Evolutionary conservation across 2,888 invertebrate genomes (phyloP).

Genomic region (Leucoptera coffeella): DNA sequence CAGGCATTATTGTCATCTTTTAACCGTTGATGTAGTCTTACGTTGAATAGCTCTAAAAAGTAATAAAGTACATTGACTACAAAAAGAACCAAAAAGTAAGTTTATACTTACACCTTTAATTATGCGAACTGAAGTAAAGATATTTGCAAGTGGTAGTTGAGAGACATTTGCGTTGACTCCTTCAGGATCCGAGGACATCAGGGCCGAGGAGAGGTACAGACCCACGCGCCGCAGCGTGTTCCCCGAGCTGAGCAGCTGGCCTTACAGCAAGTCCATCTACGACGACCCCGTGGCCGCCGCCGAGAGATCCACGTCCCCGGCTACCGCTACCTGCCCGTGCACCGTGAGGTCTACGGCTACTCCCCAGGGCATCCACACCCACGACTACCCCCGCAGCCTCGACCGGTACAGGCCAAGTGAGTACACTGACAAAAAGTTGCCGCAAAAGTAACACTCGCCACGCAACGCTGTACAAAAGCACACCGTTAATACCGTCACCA

Average conservation of each 20-base stretch:
- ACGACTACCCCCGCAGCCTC: slow-evolving; percentile 67
- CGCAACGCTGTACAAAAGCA: too few species aligned
- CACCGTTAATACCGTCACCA: too few species aligned
- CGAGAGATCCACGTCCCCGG: slow-evolving; percentile 80
- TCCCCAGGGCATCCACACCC: slow-evolving; percentile 84
- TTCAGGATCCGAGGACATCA: slow-evolving; percentile 84
- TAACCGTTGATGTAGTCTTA: too few species aligned
- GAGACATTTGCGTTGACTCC: slow-evolving; percentile 1
- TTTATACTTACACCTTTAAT: too few species aligned
- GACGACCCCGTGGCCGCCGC: slow-evolving; percentile 76
- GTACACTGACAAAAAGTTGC: too few species aligned
- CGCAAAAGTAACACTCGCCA: too few species aligned
- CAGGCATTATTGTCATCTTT: too few species aligned
- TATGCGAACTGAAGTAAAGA: background rate
- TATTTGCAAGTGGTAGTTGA: background rate
- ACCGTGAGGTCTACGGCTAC: slow-evolving; percentile 83
- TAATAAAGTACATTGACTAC: too few species aligned
- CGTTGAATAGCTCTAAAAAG: too few species aligned
- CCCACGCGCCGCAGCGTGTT: slow-evolving; percentile 66
- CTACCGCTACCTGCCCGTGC: slow-evolving; percentile 86
- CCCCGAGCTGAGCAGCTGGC: slow-evolving; percentile 70
- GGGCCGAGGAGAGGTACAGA: slow-evolving; percentile 78
- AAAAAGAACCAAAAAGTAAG: background rate
- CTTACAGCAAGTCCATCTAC: slow-evolving; percentile 79
- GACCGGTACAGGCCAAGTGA: slow-evolving; percentile 82